Evolutionary conservation across 1,140 invertebrate species (phyloP).

Genomic region (Drosophila rhopaloa): DNA sequence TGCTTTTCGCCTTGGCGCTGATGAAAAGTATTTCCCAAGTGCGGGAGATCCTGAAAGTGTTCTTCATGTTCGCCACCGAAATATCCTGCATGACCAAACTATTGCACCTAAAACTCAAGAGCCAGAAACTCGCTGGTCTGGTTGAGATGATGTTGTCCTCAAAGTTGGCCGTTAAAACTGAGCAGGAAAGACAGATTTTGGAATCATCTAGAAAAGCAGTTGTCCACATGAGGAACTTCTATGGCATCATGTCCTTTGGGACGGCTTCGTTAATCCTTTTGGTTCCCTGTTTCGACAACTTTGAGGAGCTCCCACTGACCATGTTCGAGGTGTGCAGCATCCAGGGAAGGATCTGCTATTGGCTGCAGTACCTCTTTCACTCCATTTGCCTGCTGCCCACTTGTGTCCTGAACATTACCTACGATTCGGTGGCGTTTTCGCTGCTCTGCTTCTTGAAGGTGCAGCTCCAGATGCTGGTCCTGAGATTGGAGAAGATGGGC

Average conservation of each 20-base stretch:
- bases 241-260: slow-evolving; percentile 30
- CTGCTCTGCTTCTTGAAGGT: slow-evolving; percentile 54
- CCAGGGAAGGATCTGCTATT: slow-evolving; percentile 32
- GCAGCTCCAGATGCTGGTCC: slow-evolving; percentile 57
- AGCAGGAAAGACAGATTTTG: slow-evolving; percentile 13
- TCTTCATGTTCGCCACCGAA: slow-evolving; percentile 72
- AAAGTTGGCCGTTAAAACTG: slow-evolving; percentile 15
- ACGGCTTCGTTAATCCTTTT: slow-evolving; percentile 40
- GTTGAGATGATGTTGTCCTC: slow-evolving; percentile 36
- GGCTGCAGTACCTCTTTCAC: slow-evolving; percentile 49
- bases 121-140: slow-evolving; percentile 15
- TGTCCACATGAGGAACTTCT: slow-evolving; percentile 47
- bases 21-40: slow-evolving; percentile 47
- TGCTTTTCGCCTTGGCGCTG: slow-evolving; percentile 57
- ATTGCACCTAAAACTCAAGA: slow-evolving; percentile 37
- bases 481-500: slow-evolving; percentile 55
- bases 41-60: slow-evolving; percentile 63
- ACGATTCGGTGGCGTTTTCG: slow-evolving; percentile 53
- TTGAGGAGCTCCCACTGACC: slow-evolving; percentile 39
- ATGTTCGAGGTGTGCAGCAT: slow-evolving; percentile 65
- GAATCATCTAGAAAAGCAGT: slow-evolving; percentile 6
- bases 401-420: slow-evolving; percentile 71
- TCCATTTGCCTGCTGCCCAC: slow-evolving; percentile 47
- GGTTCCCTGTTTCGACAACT: slow-evolving; percentile 29
- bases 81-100: slow-evolving; percentile 65